A percentile compares a stretch with the other conserved stretches of the same genome.
Evolutionary conservation across 2,113 vertebrate genomes (phyloP).

Genomic region (Chitala chitala): DNA sequence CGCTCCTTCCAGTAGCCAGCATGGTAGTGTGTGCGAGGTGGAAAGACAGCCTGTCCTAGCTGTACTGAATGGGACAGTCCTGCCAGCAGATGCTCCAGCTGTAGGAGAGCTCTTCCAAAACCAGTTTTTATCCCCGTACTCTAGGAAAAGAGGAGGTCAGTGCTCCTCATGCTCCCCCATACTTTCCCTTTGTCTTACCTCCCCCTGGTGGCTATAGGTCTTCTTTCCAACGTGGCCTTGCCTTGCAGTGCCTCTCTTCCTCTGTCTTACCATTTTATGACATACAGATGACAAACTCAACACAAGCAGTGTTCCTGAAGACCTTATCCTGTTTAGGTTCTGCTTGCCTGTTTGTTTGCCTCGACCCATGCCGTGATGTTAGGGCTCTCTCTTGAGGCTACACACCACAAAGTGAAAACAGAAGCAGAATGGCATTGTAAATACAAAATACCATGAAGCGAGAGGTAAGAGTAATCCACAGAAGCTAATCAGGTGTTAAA

Average conservation of each 20-base stretch:
- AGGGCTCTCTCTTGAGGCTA: too few species aligned
- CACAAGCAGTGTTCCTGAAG: too few species aligned
- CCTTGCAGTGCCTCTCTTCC: neutral
- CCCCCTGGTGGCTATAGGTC: slow-evolving; percentile 18
- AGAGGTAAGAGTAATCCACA: neutral
- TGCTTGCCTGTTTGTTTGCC: too few species aligned
- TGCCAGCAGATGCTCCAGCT: slow-evolving; percentile 1
- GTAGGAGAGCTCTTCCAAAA: neutral
- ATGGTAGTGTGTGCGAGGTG: neutral
- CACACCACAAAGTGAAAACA: too few species aligned
- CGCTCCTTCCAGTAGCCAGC: neutral
- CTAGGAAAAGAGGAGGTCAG: too few species aligned
- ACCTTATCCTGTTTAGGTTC: too few species aligned
- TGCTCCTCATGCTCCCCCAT: neutral
- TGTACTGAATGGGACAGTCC: neutral
- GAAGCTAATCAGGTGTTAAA: slow-evolving; percentile 12
- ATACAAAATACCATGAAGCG: slow-evolving; percentile 1
- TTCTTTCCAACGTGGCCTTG: neutral
- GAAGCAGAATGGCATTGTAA: too few species aligned
- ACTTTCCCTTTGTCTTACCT: slow-evolving; percentile 13
- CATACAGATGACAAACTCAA: too few species aligned
- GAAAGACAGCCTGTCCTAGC: too few species aligned
- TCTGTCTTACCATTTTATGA: neutral
- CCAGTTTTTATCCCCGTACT: neutral
- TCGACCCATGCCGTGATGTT: too few species aligned